Evolutionary conservation across 2,113 vertebrate species (phyloP).

Genomic region (Neolamprologus devosi): DNA sequence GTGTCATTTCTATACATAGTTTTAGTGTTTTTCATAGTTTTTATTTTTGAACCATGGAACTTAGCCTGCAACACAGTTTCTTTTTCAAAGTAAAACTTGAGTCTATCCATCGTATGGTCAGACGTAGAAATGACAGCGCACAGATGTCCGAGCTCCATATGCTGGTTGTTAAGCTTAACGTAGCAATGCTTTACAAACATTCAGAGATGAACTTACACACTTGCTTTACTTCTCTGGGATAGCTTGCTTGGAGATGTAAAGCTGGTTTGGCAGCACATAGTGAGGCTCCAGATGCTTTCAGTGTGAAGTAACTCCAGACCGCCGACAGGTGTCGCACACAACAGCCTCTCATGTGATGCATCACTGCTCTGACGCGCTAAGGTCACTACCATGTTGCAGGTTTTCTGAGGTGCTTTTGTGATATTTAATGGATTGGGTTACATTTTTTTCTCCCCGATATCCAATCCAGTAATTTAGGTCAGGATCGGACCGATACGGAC

Average conservation of each 20-base stretch:
- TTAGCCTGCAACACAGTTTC: not conserved
- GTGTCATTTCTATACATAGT: not conserved
- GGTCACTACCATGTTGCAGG: too few species aligned
- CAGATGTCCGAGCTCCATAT: not conserved
- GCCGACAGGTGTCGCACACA: too few species aligned
- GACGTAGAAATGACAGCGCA: not conserved
- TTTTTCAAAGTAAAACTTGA: not conserved
- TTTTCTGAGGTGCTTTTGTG: too few species aligned
- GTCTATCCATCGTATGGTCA: not conserved
- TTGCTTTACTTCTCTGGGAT: too few species aligned
- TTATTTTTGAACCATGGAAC: not conserved
- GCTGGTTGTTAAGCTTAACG: not conserved
- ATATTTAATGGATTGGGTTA: not conserved
- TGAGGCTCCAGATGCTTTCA: too few species aligned
- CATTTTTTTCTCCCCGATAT: not conserved
- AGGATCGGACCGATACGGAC: not conserved
- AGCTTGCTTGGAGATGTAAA: too few species aligned
- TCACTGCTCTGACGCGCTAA: too few species aligned
- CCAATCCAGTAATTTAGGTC: not conserved
- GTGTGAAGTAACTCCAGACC: too few species aligned
- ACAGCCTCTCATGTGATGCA: too few species aligned
- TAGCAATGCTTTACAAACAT: rapidly evolving
- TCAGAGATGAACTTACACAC: not conserved
- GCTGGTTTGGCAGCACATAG: too few species aligned
- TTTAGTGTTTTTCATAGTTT: not conserved